Conservation (phyloP, 2,797 vertebrate species). For the Liasis olivaceus region DNA sequence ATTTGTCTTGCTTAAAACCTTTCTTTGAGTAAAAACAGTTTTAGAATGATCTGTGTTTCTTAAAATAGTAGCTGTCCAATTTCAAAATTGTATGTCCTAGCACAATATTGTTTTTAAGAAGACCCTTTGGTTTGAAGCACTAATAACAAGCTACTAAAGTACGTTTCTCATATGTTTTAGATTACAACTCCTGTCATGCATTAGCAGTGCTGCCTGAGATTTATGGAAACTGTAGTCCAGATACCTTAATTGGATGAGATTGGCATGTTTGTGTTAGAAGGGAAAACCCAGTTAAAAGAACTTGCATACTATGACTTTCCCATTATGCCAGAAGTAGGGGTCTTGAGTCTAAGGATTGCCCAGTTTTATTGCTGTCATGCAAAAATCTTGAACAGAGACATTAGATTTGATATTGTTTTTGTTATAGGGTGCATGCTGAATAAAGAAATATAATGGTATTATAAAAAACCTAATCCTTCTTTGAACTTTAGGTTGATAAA, state of each 20-base stretch:
- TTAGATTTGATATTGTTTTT: not conserved
- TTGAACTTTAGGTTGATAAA: not conserved
- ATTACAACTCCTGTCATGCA: not conserved
- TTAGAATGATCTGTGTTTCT: not conserved
- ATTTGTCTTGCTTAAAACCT: not conserved
- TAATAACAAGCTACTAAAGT: not conserved
- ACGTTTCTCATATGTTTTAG: not conserved
- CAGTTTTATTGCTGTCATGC: not conserved
- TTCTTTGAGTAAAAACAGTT: not conserved
- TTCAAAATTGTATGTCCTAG: not conserved
- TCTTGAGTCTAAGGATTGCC: not conserved
- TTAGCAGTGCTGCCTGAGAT: not conserved
- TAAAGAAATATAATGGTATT: not conserved
- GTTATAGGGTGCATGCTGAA: not conserved
- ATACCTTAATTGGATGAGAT: not conserved
- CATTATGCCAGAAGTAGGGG: not conserved
- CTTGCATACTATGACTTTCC: not conserved
- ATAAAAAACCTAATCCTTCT: not conserved
- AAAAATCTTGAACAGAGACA: not conserved
- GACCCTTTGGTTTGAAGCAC: not conserved
- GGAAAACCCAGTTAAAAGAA: not conserved
- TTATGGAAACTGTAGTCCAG: not conserved
- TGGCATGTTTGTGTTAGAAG: not conserved
- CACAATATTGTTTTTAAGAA: not conserved
- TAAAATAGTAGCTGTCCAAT: not conserved